A percentile compares a stretch with the other conserved stretches of the same genome.
Conservation (phyloP, 2,797 vertebrate species). For the Brachymystax lenok region DNA sequence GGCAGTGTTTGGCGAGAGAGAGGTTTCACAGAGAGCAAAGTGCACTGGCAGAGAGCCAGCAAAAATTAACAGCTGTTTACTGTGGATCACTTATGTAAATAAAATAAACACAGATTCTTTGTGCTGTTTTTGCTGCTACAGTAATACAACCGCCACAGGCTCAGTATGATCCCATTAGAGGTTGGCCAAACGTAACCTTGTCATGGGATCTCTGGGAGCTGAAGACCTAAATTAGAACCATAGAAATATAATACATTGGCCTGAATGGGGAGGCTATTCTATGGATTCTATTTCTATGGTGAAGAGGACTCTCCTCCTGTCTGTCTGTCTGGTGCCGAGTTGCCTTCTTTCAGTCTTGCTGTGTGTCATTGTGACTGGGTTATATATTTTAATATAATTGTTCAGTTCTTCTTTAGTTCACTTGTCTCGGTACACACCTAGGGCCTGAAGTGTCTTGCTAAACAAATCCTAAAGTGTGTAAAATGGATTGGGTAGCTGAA, state of each 20-base stretch:
- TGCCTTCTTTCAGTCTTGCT: not conserved
- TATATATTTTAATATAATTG: not conserved
- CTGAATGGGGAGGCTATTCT: not conserved
- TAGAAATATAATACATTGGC: not conserved
- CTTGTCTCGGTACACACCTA: too few relatives aligned
- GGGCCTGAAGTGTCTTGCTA: too few relatives aligned
- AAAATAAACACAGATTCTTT: constrained; percentile 41
- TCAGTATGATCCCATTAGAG: constrained; percentile 11
- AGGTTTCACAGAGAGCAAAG: constrained; percentile 16
- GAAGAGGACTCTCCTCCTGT: not conserved
- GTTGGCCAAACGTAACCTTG: constrained; percentile 20
- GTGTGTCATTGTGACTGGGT: not conserved
- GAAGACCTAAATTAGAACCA: not conserved
- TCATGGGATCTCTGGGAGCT: not conserved
- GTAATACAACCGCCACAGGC: constrained; percentile 4
- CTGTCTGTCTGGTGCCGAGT: not conserved
- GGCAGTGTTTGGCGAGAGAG: not conserved
- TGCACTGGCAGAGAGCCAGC: constrained; percentile 13
- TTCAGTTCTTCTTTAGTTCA: too few relatives aligned
- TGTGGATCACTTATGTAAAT: constrained; percentile 34
- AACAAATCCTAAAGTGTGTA: too few relatives aligned
- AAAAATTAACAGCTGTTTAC: constrained; percentile 41
- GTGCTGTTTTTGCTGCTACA: not conserved
- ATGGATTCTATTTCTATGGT: not conserved
- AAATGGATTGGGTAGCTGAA: too few relatives aligned